Base-by-base conservation (phyloP, 2,888 invertebrate species). In the Trileptium ribeirensis region DNA sequence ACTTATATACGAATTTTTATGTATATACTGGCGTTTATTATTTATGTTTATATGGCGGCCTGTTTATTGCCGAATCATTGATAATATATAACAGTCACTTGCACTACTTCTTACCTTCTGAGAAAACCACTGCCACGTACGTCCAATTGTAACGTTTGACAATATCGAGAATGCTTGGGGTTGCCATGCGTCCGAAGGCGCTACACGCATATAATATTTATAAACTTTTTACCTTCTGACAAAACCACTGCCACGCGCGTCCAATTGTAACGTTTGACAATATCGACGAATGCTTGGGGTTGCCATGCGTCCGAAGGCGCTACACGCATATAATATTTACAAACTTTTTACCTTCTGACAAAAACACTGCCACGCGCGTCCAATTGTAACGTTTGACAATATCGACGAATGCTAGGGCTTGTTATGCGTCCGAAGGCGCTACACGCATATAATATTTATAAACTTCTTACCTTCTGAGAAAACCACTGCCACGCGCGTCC, bases 291-390 rank as follows among this genome's bases (percentile, higher is more conserved):
- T 79, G 93, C 92, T 87, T 92, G 92, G 29, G 93, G 94, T 89
- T 94, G 94, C 89, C 93, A 93, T 85, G 91, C 92, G 89, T 94
- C 94, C 0, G 93, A 93, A 19, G 94, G 94, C 67, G 94, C 94
- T 37, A 94, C 93, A 64, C 94, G 91, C 86, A 93, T 90, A 89
- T 94, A 94, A 86, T 93, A 94, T n/a, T n/a, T n/a, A n/a, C n/a
- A n/a, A n/a, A n/a, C n/a, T n/a, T n/a, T n/a, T 91, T 87, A 93
- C 93, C 94, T 87, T 93, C 93, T 0, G 93, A 93, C 88, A 93
- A 92, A 74, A 93, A 92, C 31, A 92, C 92, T 70, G 93, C 93
- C 67, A 94, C 92, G 88, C 94, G 94, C 8, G 93, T 93, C 94
- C 94, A 94, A 89, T 93, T 93, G 89, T 92, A 92, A 82, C 91